Conservation (phyloP, 2,888 invertebrate genomes). For the Synanthedon andrenaeformis region DNA sequence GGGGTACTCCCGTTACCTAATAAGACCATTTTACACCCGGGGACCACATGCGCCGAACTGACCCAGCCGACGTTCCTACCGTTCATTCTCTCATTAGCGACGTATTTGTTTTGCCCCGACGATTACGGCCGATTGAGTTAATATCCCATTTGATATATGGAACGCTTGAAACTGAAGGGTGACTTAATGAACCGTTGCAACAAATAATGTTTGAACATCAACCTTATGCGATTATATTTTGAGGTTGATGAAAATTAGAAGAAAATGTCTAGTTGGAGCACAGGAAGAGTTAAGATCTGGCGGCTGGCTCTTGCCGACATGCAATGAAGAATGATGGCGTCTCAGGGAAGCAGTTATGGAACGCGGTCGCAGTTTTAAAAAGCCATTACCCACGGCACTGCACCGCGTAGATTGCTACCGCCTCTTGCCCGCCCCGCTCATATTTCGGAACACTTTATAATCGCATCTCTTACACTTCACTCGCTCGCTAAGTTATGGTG, state of each 20-base stretch:
- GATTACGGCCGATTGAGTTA: conserved; percentile 60
- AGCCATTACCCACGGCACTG: conserved; percentile 66
- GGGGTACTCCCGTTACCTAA: conserved; percentile 69
- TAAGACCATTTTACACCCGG: conserved; percentile 68
- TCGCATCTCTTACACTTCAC: conserved; percentile 68
- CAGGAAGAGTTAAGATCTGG: conserved; percentile 58
- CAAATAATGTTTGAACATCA: neutral
- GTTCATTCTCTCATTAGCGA: conserved; percentile 64
- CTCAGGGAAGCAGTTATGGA: conserved; percentile 67
- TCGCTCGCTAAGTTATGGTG: conserved; percentile 68
- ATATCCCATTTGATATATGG: conserved; percentile 57
- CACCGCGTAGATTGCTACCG: conserved; percentile 60
- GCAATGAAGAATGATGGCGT: conserved; percentile 71
- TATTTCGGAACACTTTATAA: conserved; percentile 70
- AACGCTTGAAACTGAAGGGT: conserved; percentile 43
- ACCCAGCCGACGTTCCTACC: conserved; percentile 36
- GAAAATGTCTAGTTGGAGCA: conserved; percentile 41
- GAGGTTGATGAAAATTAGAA: neutral
- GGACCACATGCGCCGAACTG: conserved; percentile 57
- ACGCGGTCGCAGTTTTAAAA: conserved; percentile 71
- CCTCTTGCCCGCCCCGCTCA: conserved; percentile 35
- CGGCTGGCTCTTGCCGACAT: conserved; percentile 61
- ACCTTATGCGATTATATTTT: neutral
- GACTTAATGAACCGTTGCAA: conserved; percentile 18
- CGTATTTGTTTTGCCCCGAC: conserved; percentile 57